Percentiles rank a stretch among this genome's conserved stretches.
Conservation (phyloP, 2,797 vertebrate genomes). For the Carduelis carduelis region DNA sequence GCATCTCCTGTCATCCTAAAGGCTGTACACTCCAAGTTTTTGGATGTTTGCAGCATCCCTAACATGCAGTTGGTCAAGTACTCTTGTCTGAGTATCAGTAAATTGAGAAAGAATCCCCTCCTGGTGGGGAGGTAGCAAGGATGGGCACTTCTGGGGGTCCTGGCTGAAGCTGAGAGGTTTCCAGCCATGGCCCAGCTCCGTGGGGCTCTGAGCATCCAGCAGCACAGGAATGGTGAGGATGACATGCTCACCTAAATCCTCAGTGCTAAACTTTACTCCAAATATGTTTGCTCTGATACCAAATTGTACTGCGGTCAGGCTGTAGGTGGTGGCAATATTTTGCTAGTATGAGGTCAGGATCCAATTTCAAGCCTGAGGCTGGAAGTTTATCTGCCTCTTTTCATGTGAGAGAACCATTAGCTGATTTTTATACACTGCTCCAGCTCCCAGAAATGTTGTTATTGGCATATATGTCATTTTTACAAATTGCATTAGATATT, state of each 20-base stretch:
- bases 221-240: fast-evolving
- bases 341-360: background rate
- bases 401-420: background rate
- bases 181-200: background rate
- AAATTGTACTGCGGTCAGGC: background rate
- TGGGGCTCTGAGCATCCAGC: background rate
- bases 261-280: background rate
- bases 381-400: conserved; percentile 1
- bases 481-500: conserved; percentile 28
- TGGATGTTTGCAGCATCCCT: background rate
- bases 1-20: background rate
- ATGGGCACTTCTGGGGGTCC: background rate
- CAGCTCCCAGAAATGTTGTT: conserved; percentile 12
- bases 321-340: background rate
- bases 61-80: background rate
- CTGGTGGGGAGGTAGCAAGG: background rate
- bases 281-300: background rate
- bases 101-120: background rate
- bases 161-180: background rate
- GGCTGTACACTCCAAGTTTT: background rate
- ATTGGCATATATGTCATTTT: conserved; percentile 37
- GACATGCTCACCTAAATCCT: background rate
- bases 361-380: background rate
- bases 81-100: background rate
- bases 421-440: background rate